Evolutionary conservation across 1,140 invertebrate genomes (phyloP).

Genomic region (Bursaphelenchus mucronatus): DNA sequence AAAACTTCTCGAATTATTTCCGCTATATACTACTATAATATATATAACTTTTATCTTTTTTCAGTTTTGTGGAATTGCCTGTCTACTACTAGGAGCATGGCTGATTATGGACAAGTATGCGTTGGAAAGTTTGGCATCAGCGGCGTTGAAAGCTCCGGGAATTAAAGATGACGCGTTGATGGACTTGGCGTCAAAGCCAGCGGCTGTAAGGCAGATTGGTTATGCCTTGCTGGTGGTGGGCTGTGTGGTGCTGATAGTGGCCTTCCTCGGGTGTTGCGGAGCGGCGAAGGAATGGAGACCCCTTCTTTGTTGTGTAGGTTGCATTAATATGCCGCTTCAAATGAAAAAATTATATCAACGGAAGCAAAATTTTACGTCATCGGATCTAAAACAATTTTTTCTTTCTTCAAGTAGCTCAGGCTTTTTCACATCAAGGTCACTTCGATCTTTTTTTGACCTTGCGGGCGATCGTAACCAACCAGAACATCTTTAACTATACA

Average conservation of each 20-base stretch:
- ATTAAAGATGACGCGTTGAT: constrained; percentile 55
- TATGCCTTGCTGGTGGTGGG: constrained; percentile 56
- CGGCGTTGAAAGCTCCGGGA: constrained; percentile 53
- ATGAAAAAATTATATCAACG: no score
- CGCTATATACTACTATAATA: no score
- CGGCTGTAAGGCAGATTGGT: constrained; percentile 59
- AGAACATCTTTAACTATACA: background rate
- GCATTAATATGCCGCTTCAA: constrained; percentile 19
- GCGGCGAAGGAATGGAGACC: constrained; percentile 60
- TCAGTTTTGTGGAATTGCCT: constrained; percentile 57
- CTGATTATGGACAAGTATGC: constrained; percentile 59
- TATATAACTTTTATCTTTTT: background rate
- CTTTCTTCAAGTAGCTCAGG: no score
- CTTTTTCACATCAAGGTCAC: no score
- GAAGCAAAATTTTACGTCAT: no score
- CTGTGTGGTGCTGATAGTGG: constrained; percentile 52
- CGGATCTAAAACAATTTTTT: no score
- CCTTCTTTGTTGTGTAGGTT: constrained; percentile 53
- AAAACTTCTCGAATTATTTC: no score
- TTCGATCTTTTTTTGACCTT: no score
- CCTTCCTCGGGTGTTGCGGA: constrained; percentile 59
- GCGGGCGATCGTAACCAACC: no score
- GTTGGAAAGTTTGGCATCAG: constrained; percentile 56
- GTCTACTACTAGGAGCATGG: constrained; percentile 54
- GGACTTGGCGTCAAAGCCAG: constrained; percentile 58